Percentiles rank a stretch among this genome's conserved stretches.
Evolutionary conservation across 1,140 invertebrate species (phyloP).

Genomic region (Sinella curviseta): DNA sequence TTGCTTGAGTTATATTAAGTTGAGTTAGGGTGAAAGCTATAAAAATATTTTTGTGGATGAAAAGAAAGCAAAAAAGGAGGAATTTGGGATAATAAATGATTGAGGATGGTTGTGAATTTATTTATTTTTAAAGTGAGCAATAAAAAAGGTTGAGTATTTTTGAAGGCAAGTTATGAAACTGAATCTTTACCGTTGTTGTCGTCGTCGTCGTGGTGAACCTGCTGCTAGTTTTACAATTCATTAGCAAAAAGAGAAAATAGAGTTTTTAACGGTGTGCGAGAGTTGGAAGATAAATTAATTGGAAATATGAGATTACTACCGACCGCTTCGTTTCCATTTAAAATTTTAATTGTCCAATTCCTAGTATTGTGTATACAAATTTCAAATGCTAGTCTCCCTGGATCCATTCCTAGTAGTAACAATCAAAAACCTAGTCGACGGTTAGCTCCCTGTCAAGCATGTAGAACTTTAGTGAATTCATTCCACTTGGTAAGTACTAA

Average conservation of each 20-base stretch:
- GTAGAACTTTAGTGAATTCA: conserved; percentile 74
- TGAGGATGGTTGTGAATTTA: too few species aligned
- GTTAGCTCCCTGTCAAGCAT: conserved; percentile 75
- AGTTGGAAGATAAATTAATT: background rate
- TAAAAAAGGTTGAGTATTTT: too few species aligned
- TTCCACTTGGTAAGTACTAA: conserved; percentile 68
- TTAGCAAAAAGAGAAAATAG: background rate
- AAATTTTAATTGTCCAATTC: background rate
- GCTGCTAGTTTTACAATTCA: too few species aligned
- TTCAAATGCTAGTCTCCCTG: conserved; percentile 4
- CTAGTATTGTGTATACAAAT: background rate
- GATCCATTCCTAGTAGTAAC: background rate
- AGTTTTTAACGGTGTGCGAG: background rate
- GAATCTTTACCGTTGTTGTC: too few species aligned
- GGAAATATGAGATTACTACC: conserved; percentile 4
- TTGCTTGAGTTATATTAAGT: too few species aligned
- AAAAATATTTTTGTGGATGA: too few species aligned
- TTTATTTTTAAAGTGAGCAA: too few species aligned
- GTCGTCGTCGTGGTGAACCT: too few species aligned
- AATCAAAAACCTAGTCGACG: conserved; percentile 30
- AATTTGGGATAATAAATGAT: too few species aligned
- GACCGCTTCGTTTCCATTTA: background rate
- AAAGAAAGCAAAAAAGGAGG: too few species aligned
- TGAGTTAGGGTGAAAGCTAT: too few species aligned
- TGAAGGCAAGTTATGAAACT: too few species aligned